Evolutionary conservation across 1,140 invertebrate genomes (phyloP).

Genomic region (Drosophila kepulauana): DNA sequence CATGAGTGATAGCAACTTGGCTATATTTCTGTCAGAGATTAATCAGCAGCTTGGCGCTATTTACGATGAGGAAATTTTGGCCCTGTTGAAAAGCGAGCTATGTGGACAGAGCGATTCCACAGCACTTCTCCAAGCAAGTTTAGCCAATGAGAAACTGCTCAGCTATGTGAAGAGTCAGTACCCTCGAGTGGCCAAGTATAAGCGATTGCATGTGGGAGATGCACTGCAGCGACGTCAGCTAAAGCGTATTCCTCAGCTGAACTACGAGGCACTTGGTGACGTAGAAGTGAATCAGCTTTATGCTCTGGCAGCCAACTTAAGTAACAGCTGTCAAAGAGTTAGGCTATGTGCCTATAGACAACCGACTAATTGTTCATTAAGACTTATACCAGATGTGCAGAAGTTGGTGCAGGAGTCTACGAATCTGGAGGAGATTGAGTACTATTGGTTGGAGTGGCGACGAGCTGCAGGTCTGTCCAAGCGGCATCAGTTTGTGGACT

Average conservation of each 20-base stretch:
- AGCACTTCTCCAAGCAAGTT: slow-evolving; percentile 57
- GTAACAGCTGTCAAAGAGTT: slow-evolving; percentile 64
- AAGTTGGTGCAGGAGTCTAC: slow-evolving; percentile 55
- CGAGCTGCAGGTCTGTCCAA: slow-evolving; percentile 51
- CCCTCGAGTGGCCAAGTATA: slow-evolving; percentile 51
- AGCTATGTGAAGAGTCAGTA: slow-evolving; percentile 47
- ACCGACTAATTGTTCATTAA: slow-evolving; percentile 60
- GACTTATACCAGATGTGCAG: slow-evolving; percentile 72
- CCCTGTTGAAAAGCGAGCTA: slow-evolving; percentile 64
- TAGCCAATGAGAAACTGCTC: slow-evolving; percentile 60
- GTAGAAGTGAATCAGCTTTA: slow-evolving; percentile 53
- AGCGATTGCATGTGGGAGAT: slow-evolving; percentile 49
- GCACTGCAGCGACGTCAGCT: slow-evolving; percentile 52
- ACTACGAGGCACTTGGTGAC: slow-evolving; percentile 52
- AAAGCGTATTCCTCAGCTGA: slow-evolving; percentile 49
- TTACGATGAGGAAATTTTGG: slow-evolving; percentile 67
- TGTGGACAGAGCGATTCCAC: slow-evolving; percentile 58
- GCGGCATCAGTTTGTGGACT: slow-evolving; percentile 56
- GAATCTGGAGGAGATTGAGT: slow-evolving; percentile 73
- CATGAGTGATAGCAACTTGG: slow-evolving; percentile 25
- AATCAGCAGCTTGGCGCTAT: slow-evolving; percentile 61
- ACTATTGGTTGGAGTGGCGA: slow-evolving; percentile 81
- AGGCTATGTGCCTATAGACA: slow-evolving; percentile 65
- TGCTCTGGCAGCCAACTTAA: slow-evolving; percentile 63
- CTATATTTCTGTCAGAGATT: slow-evolving; percentile 53